Evolutionary conservation across 2,113 vertebrate species (phyloP).

Genomic region (Gallinago paraguaiae): DNA sequence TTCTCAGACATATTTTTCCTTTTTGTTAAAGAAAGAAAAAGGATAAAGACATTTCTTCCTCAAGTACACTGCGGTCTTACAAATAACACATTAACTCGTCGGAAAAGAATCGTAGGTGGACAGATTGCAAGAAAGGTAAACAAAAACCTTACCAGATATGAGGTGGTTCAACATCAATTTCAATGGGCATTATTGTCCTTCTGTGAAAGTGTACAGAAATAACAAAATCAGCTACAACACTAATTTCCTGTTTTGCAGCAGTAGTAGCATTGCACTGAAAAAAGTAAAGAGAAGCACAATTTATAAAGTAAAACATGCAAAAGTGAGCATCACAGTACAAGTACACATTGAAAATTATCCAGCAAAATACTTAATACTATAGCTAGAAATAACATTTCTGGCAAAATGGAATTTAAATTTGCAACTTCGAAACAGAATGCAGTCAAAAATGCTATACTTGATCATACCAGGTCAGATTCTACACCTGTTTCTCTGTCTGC

Average conservation of each 20-base stretch:
- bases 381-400: neutral
- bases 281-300: neutral
- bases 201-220: neutral
- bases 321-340: neutral
- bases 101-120: constrained; percentile 81
- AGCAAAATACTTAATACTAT: neutral
- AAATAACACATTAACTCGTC: constrained; percentile 25
- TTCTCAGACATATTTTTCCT: constrained; percentile 34
- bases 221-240: neutral
- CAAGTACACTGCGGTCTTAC: constrained; percentile 71
- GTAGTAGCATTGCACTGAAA: neutral
- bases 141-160: neutral
- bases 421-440: neutral
- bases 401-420: neutral
- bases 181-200: neutral
- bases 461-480: neutral
- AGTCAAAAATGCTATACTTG: neutral
- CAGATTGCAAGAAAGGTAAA: constrained; percentile 70
- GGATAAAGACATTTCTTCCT: constrained; percentile 67
- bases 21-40: constrained; percentile 80
- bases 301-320: neutral
- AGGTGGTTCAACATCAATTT: neutral
- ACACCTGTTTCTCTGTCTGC: neutral
- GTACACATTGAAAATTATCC: neutral
- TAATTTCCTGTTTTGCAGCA: neutral